Percentiles rank a stretch among this genome's conserved stretches.
Conservation (phyloP, 1,140 invertebrate species). For the Neodiprion pinetum region DNA sequence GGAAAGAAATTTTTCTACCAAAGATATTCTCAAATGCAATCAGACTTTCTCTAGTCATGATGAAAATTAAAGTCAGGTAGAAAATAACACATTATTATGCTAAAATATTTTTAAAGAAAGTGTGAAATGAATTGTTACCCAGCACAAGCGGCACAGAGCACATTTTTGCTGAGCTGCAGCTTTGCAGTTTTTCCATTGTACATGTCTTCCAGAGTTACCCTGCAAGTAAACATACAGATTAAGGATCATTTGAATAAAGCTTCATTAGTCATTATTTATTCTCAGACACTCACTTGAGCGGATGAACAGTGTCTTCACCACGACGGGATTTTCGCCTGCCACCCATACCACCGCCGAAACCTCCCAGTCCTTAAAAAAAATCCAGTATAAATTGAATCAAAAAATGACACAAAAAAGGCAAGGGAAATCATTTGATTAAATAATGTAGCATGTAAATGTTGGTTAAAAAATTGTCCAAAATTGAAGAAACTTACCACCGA, state of each 20-base stretch:
- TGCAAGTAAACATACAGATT: slow-evolving; percentile 31
- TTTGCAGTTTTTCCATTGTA: slow-evolving; percentile 89
- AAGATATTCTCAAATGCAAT: neutral
- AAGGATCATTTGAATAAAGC: neutral
- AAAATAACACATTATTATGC: neutral
- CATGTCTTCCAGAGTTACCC: slow-evolving; percentile 88
- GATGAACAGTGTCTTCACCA: slow-evolving; percentile 76
- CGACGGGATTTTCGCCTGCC: slow-evolving; percentile 60
- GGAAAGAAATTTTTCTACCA: neutral
- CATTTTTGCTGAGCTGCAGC: slow-evolving; percentile 85
- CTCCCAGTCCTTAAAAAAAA: neutral
- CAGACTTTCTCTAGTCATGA: too few species aligned
- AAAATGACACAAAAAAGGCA: neutral
- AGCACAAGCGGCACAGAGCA: slow-evolving; percentile 83
- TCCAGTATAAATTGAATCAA: neutral
- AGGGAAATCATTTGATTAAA: neutral
- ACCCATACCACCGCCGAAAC: slow-evolving; percentile 51
- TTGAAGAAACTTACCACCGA: slow-evolving; percentile 33
- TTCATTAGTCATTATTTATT: neutral
- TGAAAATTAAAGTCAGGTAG: neutral
- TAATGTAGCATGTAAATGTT: neutral
- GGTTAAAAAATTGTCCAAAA: neutral
- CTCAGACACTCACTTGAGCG: slow-evolving; percentile 58
- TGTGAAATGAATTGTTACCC: slow-evolving; percentile 61
- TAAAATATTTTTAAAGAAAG: too few species aligned